These are phyloP conservation scores for Adrianichthys oophorus DNA, from an alignment of 2,797 vertebrate species.

Conservation along the genomic window DNA sequence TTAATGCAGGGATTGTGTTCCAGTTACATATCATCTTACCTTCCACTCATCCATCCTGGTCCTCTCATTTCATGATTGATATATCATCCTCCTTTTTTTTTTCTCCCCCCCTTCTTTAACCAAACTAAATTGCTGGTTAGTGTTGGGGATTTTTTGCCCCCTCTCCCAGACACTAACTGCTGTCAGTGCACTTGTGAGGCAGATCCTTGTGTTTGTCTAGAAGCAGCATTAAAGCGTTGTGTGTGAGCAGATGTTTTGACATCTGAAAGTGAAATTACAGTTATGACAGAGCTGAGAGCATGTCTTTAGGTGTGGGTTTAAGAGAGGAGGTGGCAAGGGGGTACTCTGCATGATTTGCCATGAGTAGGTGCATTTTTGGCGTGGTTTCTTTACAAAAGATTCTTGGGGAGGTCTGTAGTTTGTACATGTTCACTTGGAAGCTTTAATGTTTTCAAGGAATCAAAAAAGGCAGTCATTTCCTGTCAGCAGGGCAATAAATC, in stretches of 20 bases:
- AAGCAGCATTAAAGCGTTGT: constrained; percentile 17
- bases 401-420: constrained; percentile 25
- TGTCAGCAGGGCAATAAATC: constrained; percentile 12
- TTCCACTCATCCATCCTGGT: constrained; percentile 12
- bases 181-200: constrained; percentile 2
- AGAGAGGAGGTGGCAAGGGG: background rate
- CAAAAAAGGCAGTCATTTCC: constrained; percentile 1
- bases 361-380: constrained; percentile 41
- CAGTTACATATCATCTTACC: constrained; percentile 7
- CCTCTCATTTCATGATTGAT: constrained; percentile 13
- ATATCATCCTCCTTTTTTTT: constrained; percentile 23
- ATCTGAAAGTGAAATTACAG: constrained; percentile 44
- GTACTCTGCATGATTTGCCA: constrained; percentile 10
- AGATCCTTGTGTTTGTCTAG: background rate
- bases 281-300: constrained; percentile 33
- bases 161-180: constrained; percentile 56
- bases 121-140: constrained; percentile 63
- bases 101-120: constrained; percentile 23
- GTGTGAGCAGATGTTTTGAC: constrained; percentile 44
- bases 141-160: constrained; percentile 68
- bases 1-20: background rate
- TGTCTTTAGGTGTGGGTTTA: constrained; percentile 11
- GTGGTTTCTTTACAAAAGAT: constrained; percentile 35
- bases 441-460: constrained; percentile 13
- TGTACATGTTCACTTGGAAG: constrained; percentile 21